Conservation (phyloP, 2,888 invertebrate species). For the Tubulanus polymorphus region DNA sequence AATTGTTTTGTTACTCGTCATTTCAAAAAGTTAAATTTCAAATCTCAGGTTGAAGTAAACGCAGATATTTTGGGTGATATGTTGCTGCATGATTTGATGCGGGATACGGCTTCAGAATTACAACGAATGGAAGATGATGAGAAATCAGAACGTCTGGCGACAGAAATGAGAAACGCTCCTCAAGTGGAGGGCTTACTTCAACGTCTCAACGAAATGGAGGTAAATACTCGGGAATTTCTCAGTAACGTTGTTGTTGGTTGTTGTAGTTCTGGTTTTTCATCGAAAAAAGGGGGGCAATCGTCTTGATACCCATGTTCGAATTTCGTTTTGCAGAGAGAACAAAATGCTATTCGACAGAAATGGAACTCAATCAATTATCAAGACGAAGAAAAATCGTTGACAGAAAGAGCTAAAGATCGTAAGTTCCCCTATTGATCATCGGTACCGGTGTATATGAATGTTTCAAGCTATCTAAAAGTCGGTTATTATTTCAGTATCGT, state of each 20-base stretch:
- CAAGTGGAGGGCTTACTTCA: constrained; percentile 36
- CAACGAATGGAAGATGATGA: constrained; percentile 25
- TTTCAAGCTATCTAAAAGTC: too few species aligned
- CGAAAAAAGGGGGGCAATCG: not conserved
- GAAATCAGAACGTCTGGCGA: constrained; percentile 23
- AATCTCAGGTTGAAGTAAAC: constrained; percentile 27
- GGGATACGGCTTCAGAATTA: constrained; percentile 33
- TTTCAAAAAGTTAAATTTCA: too few species aligned
- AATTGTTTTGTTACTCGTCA: too few species aligned
- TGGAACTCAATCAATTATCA: constrained; percentile 27
- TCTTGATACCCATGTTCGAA: not conserved
- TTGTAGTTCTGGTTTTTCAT: not conserved
- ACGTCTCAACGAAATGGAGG: constrained; percentile 43
- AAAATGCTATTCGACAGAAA: constrained; percentile 33
- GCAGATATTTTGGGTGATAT: constrained; percentile 31
- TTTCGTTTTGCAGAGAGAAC: constrained; percentile 28
- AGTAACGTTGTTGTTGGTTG: not conserved
- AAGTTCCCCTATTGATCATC: too few species aligned
- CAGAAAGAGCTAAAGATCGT: too few species aligned
- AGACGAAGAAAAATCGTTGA: too few species aligned
- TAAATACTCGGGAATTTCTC: constrained; percentile 10
- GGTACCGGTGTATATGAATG: too few species aligned
- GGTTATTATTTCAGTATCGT: not conserved
- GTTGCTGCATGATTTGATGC: constrained; percentile 33
- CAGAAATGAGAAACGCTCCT: constrained; percentile 30